Conservation (phyloP, 2,797 vertebrate species). For the Eidolon dupreanum region DNA sequence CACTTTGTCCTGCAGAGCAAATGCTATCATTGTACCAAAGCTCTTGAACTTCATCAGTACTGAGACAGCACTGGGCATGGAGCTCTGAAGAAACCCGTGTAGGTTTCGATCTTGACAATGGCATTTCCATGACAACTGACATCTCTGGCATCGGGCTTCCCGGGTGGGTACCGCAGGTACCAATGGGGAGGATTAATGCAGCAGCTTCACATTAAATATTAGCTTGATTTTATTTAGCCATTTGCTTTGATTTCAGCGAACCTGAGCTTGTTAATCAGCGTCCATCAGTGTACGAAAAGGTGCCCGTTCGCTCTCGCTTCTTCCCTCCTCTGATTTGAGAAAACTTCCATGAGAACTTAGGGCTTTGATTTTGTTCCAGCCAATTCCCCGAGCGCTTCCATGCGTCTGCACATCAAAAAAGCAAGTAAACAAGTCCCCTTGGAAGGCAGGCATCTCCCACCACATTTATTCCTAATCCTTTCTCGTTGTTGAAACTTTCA, state of each 20-base stretch:
- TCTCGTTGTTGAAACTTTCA: neutral
- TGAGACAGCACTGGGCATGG: neutral
- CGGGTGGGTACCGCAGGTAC: accelerated
- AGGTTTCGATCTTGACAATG: neutral
- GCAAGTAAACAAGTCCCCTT: constrained; percentile 6
- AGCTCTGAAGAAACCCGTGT: neutral
- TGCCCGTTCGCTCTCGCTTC: neutral
- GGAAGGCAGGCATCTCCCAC: neutral
- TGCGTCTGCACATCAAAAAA: constrained; percentile 45
- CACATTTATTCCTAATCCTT: neutral
- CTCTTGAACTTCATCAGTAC: neutral
- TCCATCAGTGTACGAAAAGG: neutral
- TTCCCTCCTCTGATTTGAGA: constrained; percentile 22
- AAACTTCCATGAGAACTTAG: neutral
- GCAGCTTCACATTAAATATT: neutral
- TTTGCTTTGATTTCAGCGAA: constrained; percentile 51
- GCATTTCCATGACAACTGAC: neutral
- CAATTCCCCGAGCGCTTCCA: neutral
- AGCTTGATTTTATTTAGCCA: neutral
- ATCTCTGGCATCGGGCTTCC: neutral
- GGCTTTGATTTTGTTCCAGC: constrained; percentile 49
- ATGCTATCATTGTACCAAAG: constrained; percentile 83
- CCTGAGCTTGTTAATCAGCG: constrained; percentile 39
- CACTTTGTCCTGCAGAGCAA: constrained; percentile 90
- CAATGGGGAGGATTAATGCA: neutral